These are phyloP conservation scores for Conopomorpha cramerella DNA, from an alignment of 1,140 invertebrate species.

Conservation along the genomic window DNA sequence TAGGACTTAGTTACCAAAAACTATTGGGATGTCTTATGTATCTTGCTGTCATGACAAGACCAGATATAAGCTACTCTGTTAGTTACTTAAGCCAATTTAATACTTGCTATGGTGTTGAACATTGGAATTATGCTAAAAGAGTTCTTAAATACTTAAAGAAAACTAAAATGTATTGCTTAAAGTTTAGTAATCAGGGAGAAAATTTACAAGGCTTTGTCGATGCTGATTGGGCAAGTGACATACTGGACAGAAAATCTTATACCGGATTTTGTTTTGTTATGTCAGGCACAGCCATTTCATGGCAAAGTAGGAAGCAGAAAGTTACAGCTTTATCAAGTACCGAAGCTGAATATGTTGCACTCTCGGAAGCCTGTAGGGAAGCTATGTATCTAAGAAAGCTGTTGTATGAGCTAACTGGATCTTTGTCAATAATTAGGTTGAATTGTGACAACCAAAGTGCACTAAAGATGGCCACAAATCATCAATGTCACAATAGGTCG, in stretches of 20 bases:
- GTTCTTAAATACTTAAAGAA: not conserved
- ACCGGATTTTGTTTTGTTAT: slow-evolving; percentile 22
- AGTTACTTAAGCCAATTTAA: not conserved
- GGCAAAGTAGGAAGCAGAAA: slow-evolving; percentile 23
- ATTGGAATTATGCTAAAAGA: not conserved
- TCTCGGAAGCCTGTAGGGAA: slow-evolving; percentile 15
- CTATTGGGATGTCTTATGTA: not conserved
- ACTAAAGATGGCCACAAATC: slow-evolving; percentile 1
- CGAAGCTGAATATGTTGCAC: slow-evolving; percentile 34
- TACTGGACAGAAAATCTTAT: slow-evolving; percentile 18
- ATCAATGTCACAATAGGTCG: not conserved
- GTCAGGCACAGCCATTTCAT: slow-evolving; percentile 16
- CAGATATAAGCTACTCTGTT: not conserved
- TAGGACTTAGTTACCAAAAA: not conserved
- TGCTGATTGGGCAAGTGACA: slow-evolving; percentile 21
- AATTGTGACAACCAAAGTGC: not conserved
- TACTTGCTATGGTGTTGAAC: not conserved
- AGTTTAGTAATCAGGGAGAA: not conserved
- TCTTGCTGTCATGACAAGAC: not conserved
- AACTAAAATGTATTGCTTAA: not conserved
- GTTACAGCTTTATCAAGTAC: slow-evolving; percentile 25
- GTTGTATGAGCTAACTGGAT: too few species aligned
- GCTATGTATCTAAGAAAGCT: slow-evolving; percentile 16
- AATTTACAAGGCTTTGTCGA: slow-evolving; percentile 18
- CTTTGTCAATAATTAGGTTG: too few species aligned